Conservation (phyloP, 2,113 vertebrate genomes). For the Edolisoma coerulescens region DNA sequence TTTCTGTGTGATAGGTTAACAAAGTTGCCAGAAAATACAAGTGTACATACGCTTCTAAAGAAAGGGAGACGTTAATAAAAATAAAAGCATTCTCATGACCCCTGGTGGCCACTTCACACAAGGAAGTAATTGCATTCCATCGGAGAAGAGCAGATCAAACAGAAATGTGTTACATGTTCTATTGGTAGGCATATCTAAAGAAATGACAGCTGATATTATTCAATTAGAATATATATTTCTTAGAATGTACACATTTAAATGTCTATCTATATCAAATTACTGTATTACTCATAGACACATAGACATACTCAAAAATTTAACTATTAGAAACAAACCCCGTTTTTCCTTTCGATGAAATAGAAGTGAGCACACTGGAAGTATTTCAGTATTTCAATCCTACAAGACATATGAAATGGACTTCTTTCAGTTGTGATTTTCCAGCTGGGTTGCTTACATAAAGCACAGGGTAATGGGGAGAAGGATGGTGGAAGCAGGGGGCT, state of each 20-base stretch:
- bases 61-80: conserved; percentile 37
- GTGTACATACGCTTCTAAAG: neutral
- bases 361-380: neutral
- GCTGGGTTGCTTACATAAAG: neutral
- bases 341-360: neutral
- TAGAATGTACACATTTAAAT: neutral
- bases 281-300: neutral
- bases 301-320: neutral
- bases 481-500: accelerated
- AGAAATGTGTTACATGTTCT: neutral
- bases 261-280: neutral
- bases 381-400: neutral
- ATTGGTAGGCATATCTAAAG: neutral
- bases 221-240: neutral
- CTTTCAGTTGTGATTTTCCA: neutral
- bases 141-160: neutral
- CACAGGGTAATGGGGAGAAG: neutral
- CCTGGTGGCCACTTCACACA: conserved; percentile 75
- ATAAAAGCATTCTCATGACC: conserved; percentile 78
- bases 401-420: neutral
- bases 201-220: neutral
- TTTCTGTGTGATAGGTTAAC: neutral
- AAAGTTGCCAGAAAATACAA: conserved; percentile 13
- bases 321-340: neutral
- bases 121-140: neutral